phyloP scores from a whole-genome alignment of 2,797 vertebrate species.

The Coilia nasus region DNA sequence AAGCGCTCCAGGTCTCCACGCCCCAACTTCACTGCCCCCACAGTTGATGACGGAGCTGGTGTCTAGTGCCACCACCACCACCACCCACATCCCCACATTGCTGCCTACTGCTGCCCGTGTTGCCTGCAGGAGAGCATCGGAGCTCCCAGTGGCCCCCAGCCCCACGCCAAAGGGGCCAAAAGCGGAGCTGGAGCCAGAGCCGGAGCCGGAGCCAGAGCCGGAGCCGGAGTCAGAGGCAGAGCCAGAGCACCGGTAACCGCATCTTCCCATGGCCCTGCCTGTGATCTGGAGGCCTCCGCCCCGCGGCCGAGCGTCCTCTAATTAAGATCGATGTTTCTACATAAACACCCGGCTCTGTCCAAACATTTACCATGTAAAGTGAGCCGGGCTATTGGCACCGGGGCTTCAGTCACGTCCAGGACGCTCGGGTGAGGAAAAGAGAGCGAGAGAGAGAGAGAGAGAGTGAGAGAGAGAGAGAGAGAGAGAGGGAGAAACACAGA shows the following conservation, averaged over 20 bases:
- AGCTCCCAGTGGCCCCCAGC: background rate
- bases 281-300: background rate
- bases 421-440: background rate
- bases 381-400: background rate
- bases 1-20: constrained; percentile 24
- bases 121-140: background rate
- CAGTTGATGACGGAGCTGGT: constrained; percentile 41
- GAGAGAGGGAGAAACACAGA: too few species aligned
- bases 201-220: too few species aligned
- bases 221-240: too few species aligned
- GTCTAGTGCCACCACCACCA: background rate
- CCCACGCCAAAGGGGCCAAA: background rate
- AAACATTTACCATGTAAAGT: constrained; percentile 26
- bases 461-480: too few species aligned
- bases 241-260: constrained; percentile 62
- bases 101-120: background rate
- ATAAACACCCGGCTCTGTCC: constrained; percentile 17
- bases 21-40: background rate
- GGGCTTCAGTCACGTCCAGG: background rate
- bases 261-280: constrained; percentile 59
- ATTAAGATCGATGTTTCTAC: constrained; percentile 27
- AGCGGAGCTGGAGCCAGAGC: too few species aligned
- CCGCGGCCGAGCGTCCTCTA: background rate
- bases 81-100: background rate
- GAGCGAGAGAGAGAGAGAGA: background rate